Percentiles rank a stretch among this genome's conserved stretches.
phyloP scores from a whole-genome alignment of 2,888 invertebrate species.

The Lottia scabra region DNA sequence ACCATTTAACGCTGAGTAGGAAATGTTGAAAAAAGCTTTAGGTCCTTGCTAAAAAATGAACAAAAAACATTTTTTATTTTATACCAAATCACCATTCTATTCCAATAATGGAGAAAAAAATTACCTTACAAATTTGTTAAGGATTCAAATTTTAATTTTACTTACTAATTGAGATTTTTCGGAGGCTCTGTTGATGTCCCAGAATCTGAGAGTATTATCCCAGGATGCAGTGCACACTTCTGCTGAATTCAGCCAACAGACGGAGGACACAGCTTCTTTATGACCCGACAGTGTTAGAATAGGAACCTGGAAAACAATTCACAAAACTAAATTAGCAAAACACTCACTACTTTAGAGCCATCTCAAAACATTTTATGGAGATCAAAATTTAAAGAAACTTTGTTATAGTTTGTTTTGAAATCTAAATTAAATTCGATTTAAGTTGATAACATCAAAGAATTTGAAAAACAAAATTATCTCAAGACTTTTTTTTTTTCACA shows the following conservation, averaged over 20 bases:
- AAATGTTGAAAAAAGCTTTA: constrained; percentile 89
- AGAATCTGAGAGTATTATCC: constrained; percentile 94
- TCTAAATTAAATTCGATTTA: too few relatives aligned
- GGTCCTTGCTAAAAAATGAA: constrained; percentile 75
- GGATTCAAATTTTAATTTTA: not conserved
- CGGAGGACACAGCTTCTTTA: constrained; percentile 87
- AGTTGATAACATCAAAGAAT: too few relatives aligned
- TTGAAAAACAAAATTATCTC: too few relatives aligned
- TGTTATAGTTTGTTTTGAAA: too few relatives aligned
- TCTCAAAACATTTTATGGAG: too few relatives aligned
- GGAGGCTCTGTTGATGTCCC: constrained; percentile 90
- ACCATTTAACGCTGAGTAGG: constrained; percentile 83
- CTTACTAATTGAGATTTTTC: constrained; percentile 82
- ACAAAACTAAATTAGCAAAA: too few relatives aligned
- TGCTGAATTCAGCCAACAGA: constrained; percentile 84
- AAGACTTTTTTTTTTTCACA: too few relatives aligned
- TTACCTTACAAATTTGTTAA: too few relatives aligned
- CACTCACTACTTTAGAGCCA: too few relatives aligned
- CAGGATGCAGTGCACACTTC: constrained; percentile 89
- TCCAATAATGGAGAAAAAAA: not conserved
- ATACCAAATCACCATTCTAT: not conserved
- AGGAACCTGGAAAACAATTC: constrained; percentile 71
- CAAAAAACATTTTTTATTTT: not conserved
- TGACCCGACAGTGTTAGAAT: constrained; percentile 91
- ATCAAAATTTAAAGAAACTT: too few relatives aligned